Evolutionary conservation across 2,797 vertebrate genomes (phyloP).

Genomic region (Enteromius paludinosus): DNA sequence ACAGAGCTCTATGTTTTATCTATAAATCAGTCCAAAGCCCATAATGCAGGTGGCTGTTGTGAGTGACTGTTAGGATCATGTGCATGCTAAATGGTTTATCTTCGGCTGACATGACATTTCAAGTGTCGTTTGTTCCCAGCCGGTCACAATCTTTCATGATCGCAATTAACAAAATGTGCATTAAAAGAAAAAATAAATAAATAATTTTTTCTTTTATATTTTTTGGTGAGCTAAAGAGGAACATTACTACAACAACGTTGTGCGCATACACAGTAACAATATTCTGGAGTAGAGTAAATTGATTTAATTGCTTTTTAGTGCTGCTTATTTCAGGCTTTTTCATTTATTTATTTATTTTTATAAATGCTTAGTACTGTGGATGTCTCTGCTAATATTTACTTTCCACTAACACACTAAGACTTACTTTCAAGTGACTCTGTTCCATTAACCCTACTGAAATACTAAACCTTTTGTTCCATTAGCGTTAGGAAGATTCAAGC

Average conservation of each 20-base stretch:
- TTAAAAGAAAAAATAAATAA: too few relatives aligned
- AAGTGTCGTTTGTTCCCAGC: constrained; percentile 1
- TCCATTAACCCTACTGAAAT: constrained; percentile 27
- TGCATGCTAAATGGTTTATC: constrained; percentile 54
- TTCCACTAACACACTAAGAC: constrained; percentile 45
- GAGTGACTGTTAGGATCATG: constrained; percentile 54
- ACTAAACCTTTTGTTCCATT: not conserved
- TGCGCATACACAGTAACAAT: not conserved
- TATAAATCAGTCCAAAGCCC: constrained; percentile 57
- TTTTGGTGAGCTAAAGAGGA: not conserved
- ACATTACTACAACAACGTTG: not conserved
- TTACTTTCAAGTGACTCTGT: constrained; percentile 24
- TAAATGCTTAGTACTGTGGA: constrained; percentile 15
- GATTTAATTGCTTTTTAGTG: constrained; percentile 5
- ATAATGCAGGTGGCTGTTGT: constrained; percentile 48
- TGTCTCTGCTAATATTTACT: constrained; percentile 23
- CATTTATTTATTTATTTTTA: not conserved
- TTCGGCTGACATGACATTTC: constrained; percentile 48
- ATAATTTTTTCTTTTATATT: too few relatives aligned
- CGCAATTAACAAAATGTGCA: not conserved
- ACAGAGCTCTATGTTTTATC: constrained; percentile 52
- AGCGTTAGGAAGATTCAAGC: not conserved
- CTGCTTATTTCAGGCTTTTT: constrained; percentile 21
- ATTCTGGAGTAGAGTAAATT: not conserved
- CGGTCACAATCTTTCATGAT: not conserved